Base-by-base conservation (phyloP, 2,888 invertebrate species). In the Euproctis similis region DNA sequence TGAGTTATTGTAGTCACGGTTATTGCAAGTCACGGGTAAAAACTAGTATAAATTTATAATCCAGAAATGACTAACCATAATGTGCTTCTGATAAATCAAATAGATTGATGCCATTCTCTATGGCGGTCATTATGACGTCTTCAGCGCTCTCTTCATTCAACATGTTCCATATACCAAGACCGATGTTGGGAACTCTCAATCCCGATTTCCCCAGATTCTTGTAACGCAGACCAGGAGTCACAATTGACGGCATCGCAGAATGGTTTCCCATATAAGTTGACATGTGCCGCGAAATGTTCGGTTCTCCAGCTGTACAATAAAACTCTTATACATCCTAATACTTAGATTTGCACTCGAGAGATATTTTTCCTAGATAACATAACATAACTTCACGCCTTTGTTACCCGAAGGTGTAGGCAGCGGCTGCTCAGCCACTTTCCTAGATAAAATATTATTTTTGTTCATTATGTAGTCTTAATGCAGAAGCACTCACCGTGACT, bases 71-170 rank as follows among this genome's bases (percentile, higher is more conserved):
- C 66, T 67, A 63, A 88, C 89, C 89, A 56, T 93, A 93, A 76
- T 94, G 94, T 8, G 96, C 96, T 77, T 98, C 97, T 8, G 96
- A 96, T 35, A 97, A 88, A 80, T 98, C 98, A 77, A 98, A 98
- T 34, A 97, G 88, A 75, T 98, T 98, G 60, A 98, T 95, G 31
- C 98, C 98, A 67, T 95, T 95, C 65, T 97, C 97, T 59, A 97
- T 92, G 19, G 97, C 97, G 42, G 96, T 87, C 54, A 94, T 92
- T 23, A 98, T 88, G 39, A 98, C 92, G 47, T 96, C 95, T 73
- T 98, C 97, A 2, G 96, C 94, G 58, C 91, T 89, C 46, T 94
- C 93, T 64, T 94, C 94, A 46, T 89, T 90, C 34, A 93, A 88
- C 39, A 95, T 94, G 12, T 95, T 94, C 96, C 96, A 97, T 36